A percentile compares a stretch with the other conserved stretches of the same genome.
phyloP scores from a whole-genome alignment of 2,113 vertebrate genomes.

The Casuarius casuarius region DNA sequence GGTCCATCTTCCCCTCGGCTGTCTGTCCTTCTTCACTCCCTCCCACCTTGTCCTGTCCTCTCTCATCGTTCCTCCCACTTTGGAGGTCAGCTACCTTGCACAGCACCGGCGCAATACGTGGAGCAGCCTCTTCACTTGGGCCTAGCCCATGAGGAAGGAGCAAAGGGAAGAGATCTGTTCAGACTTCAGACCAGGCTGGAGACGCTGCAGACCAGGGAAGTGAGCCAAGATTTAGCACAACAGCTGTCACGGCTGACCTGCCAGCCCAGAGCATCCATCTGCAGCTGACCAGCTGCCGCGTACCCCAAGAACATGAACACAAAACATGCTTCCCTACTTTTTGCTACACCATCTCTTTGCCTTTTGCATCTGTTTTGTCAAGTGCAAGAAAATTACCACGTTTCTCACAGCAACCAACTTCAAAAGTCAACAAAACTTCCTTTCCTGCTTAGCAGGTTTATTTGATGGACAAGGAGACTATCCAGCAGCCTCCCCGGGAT shows the following conservation, averaged over 20 bases:
- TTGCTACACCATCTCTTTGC: background rate
- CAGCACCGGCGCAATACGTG: rapidly evolving
- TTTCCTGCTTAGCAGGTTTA: background rate
- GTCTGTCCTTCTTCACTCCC: background rate
- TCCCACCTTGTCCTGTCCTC: background rate
- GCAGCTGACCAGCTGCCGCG: conserved; percentile 33
- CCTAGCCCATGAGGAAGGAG: background rate
- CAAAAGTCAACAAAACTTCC: background rate
- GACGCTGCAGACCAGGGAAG: background rate
- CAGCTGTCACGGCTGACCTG: conserved; percentile 37
- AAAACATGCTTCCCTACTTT: background rate
- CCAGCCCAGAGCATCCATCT: conserved; percentile 45
- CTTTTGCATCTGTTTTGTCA: background rate
- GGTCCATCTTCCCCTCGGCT: background rate
- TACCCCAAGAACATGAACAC: background rate
- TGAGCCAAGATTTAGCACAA: conserved; percentile 51
- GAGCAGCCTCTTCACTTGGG: background rate
- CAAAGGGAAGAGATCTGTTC: background rate
- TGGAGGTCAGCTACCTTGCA: background rate
- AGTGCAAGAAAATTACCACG: background rate
- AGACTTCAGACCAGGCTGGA: background rate
- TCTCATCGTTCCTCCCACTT: background rate
- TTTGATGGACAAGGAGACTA: background rate
- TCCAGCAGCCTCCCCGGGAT: background rate
- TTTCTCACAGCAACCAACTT: background rate